phyloP scores from a whole-genome alignment of 2,888 invertebrate species.

The Podotricha telesiphe region DNA sequence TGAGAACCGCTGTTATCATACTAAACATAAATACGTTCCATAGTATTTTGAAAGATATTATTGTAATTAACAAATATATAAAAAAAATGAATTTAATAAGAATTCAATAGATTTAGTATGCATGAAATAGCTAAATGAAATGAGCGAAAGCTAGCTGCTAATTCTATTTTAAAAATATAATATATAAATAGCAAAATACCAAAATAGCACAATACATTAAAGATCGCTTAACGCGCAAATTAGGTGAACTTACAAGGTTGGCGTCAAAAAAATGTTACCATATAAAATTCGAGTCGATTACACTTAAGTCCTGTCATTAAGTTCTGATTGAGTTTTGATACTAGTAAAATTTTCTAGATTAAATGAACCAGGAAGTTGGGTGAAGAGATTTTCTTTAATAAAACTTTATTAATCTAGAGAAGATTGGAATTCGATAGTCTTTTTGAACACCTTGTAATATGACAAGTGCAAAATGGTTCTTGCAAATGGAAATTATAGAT shows the following conservation, averaged over 20 bases:
- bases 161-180: no score
- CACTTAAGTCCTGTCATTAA: slow-evolving; percentile 42
- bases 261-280: slow-evolving; percentile 35
- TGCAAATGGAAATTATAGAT: not conserved
- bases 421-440: slow-evolving; percentile 10
- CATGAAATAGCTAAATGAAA: no score
- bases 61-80: no score
- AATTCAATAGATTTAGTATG: no score
- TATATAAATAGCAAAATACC: not conserved
- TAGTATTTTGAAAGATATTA: no score
- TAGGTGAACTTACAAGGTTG: slow-evolving; percentile 27
- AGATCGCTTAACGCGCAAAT: slow-evolving; percentile 2
- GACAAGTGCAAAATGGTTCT: slow-evolving; percentile 11
- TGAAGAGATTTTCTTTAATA: slow-evolving; percentile 28
- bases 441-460: slow-evolving; percentile 10
- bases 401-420: slow-evolving; percentile 31
- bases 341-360: slow-evolving; percentile 39
- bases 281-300: slow-evolving; percentile 37
- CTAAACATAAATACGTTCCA: no score
- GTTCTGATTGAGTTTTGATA: slow-evolving; percentile 45
- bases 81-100: no score
- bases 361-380: slow-evolving; percentile 30
- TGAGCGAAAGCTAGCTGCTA: no score
- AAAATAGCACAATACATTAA: slow-evolving; percentile 8
- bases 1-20: no score